phyloP scores from a whole-genome alignment of 2,113 vertebrate genomes.

The Trichomycterus rosablanca region DNA sequence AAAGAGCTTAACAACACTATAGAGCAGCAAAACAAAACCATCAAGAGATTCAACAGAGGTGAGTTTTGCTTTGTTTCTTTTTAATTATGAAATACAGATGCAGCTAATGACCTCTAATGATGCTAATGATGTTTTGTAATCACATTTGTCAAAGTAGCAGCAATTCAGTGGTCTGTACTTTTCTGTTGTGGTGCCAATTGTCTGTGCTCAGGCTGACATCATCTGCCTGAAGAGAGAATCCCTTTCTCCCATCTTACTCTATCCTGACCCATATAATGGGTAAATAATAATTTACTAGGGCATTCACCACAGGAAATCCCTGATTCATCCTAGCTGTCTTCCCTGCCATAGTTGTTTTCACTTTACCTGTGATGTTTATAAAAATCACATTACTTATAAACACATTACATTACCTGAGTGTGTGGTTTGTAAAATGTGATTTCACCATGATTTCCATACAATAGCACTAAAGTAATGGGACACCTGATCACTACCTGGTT shows the following conservation, averaged over 20 bases:
- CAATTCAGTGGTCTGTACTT: background rate
- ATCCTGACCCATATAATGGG: constrained; percentile 5
- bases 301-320: constrained; percentile 21
- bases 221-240: constrained; percentile 16
- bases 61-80: constrained; percentile 14
- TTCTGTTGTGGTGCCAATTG: constrained; percentile 11
- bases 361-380: too few relatives aligned
- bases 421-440: constrained; percentile 12
- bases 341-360: too few relatives aligned
- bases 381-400: too few relatives aligned
- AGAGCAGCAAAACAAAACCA: constrained; percentile 65
- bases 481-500: too few relatives aligned
- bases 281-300: constrained; percentile 16
- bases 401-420: too few relatives aligned
- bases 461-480: too few relatives aligned
- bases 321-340: background rate
- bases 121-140: background rate
- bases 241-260: constrained; percentile 9
- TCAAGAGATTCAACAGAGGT: constrained; percentile 77
- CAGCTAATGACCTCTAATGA: too few relatives aligned
- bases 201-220: constrained; percentile 37
- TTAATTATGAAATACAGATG: too few relatives aligned
- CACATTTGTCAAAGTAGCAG: background rate
- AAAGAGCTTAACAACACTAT: constrained; percentile 63
- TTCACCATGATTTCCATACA: background rate